phyloP scores from a whole-genome alignment of 1,140 invertebrate species.

The Lepidurus apus region DNA sequence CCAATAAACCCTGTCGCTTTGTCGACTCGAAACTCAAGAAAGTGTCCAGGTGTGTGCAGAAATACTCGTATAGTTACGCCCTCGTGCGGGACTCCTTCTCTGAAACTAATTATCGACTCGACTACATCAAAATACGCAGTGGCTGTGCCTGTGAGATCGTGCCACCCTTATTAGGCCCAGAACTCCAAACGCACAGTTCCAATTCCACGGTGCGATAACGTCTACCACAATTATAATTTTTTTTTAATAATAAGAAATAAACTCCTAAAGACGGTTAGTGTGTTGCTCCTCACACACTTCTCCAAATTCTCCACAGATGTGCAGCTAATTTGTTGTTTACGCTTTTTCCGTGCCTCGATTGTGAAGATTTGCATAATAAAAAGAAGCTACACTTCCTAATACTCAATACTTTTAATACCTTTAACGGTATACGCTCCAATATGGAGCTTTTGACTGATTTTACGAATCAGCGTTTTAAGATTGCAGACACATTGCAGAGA shows the following conservation, averaged over 20 bases:
- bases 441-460: too few species aligned
- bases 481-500: too few species aligned
- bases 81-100: conserved; percentile 55
- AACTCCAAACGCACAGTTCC: background rate
- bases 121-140: conserved; percentile 72
- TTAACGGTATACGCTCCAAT: too few species aligned
- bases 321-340: background rate
- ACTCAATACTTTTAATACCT: too few species aligned
- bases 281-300: background rate
- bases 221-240: background rate
- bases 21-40: conserved; percentile 61
- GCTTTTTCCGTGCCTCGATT: background rate
- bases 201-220: conserved; percentile 8
- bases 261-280: background rate
- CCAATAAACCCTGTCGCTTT: conserved; percentile 65
- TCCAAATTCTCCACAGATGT: background rate
- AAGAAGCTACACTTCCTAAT: background rate
- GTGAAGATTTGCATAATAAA: conserved; percentile 2
- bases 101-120: conserved; percentile 61
- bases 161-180: conserved; percentile 31
- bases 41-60: conserved; percentile 70
- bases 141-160: conserved; percentile 73
- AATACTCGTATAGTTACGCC: conserved; percentile 78
- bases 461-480: too few species aligned
- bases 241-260: background rate